Base-by-base conservation (phyloP, 1,140 invertebrate genomes). In the Zaprionus africanus region DNA sequence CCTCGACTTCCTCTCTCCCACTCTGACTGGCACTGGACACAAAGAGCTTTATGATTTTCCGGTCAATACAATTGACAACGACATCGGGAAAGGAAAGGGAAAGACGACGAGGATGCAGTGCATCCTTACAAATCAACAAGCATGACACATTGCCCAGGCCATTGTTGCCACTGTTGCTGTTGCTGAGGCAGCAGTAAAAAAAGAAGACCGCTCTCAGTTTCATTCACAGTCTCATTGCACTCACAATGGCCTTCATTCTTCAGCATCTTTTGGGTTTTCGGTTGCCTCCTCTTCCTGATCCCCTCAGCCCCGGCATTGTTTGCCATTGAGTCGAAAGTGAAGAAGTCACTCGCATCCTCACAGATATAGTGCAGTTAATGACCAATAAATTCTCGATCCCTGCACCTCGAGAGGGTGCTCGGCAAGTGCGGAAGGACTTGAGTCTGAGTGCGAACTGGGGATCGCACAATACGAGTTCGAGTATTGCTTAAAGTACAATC, bases 31-130 rank as follows among this genome's bases (percentile, higher is more conserved):
- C 43, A 46, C 24, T 49, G 56, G 43, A 26, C 72, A 88, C 84
- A 87, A 87, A 83, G 84, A 87, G 84, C 84, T 87, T 87, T 87
- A 88, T 87, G 84, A 87, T 87, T 87, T 87, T 87, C 84, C 84
- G 84, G 84, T 87, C 84, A 87, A 87, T 87, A 87, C 84, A 87
- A 87, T 81, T 83, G 74, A 72, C 74, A 61, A 78, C 51, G 75
- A 51, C 19, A 13, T 12, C 28, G 41, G 41, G n/a, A 43, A 24
- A 0, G 26, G 26, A 28, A 46, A 2, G 41, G 41, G 41, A 17
- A 43, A 15, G 41, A 43, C n/a, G 12, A 22, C 38, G 34, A 49
- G 11, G 64, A 46, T 69, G 68, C 71, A 73, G 22, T 79, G 84
- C 84, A 87, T 87, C 84, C 84, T 87, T 87, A 87, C 84, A 87